A percentile compares a stretch with the other conserved stretches of the same genome.
Evolutionary conservation across 1,140 invertebrate genomes (phyloP).

Genomic region (Saxidomus purpurata): DNA sequence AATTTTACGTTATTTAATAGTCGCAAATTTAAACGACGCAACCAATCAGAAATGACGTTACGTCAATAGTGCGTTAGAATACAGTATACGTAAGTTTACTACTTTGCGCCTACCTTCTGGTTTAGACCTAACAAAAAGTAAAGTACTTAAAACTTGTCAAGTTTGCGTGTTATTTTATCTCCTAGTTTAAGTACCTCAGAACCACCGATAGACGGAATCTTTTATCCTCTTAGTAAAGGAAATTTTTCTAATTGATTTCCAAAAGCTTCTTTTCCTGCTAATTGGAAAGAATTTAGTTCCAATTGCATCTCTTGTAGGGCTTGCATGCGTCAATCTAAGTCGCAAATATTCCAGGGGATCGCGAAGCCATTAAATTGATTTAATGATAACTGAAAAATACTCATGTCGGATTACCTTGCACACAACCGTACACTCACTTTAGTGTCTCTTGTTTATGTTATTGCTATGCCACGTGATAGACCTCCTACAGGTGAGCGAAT

Average conservation of each 20-base stretch:
- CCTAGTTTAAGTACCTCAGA: conserved; percentile 9
- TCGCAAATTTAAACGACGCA: no score
- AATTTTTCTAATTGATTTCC: conserved; percentile 63
- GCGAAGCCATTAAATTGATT: conserved; percentile 36
- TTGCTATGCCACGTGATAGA: neutral
- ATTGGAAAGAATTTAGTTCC: conserved; percentile 38
- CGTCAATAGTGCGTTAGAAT: no score
- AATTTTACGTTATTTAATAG: no score
- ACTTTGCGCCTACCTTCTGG: no score
- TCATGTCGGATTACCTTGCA: conserved; percentile 25
- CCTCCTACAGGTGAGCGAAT: no score
- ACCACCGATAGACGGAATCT: neutral
- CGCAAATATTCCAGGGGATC: neutral
- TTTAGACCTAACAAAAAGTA: no score
- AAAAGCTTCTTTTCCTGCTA: conserved; percentile 54
- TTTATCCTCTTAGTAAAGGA: conserved; percentile 9
- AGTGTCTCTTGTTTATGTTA: neutral
- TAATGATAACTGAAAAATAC: conserved; percentile 45
- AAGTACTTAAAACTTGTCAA: no score
- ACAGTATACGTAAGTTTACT: no score
- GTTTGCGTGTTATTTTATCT: conserved; percentile 31
- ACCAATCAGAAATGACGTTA: no score
- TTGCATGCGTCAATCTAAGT: conserved; percentile 29
- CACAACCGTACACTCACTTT: conserved; percentile 32
- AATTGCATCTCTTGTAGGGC: conserved; percentile 24